Percentiles rank a stretch among this genome's conserved stretches.
phyloP scores from a whole-genome alignment of 2,888 invertebrate genomes.

The Sminthurides aquaticus region DNA sequence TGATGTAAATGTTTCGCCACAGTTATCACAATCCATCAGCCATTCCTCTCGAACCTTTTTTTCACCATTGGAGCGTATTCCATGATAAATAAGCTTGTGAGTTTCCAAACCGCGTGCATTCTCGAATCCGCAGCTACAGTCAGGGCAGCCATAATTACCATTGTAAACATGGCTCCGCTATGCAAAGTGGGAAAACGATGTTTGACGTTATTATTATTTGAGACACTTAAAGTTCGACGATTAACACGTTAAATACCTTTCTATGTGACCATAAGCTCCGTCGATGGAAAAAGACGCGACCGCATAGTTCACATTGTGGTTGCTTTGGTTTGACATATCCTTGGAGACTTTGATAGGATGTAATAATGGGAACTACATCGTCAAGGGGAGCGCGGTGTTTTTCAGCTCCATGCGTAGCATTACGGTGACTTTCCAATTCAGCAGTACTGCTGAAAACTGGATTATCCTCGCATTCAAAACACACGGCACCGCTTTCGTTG shows the following conservation, averaged over 20 bases:
- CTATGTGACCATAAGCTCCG: slow-evolving; percentile 22
- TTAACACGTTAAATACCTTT: slow-evolving; percentile 19
- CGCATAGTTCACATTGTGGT: slow-evolving; percentile 21
- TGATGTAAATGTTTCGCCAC: slow-evolving; percentile 14
- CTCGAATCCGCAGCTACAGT: slow-evolving; percentile 17
- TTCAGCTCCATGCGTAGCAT: slow-evolving; percentile 6
- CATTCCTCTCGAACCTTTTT: neutral
- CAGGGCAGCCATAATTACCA: slow-evolving; percentile 8
- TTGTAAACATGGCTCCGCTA: slow-evolving; percentile 18
- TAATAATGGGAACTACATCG: slow-evolving; percentile 13
- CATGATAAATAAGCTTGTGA: slow-evolving; percentile 20
- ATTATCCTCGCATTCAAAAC: slow-evolving; percentile 14
- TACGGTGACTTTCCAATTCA: slow-evolving; percentile 8
- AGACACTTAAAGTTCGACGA: no score
- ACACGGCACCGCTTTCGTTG: slow-evolving; percentile 10
- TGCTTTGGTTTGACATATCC: slow-evolving; percentile 18
- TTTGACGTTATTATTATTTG: no score
- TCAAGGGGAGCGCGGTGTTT: neutral
- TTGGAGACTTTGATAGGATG: slow-evolving; percentile 13
- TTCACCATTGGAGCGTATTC: neutral
- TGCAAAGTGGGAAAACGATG: neutral
- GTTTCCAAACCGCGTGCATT: slow-evolving; percentile 13
- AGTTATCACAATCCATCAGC: slow-evolving; percentile 12
- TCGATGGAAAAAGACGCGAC: slow-evolving; percentile 14
- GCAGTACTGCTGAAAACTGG: slow-evolving; percentile 4